A percentile compares a stretch with the other conserved stretches of the same genome.
Evolutionary conservation across 2,113 vertebrate species (phyloP).

Genomic region (Mastomys coucha): DNA sequence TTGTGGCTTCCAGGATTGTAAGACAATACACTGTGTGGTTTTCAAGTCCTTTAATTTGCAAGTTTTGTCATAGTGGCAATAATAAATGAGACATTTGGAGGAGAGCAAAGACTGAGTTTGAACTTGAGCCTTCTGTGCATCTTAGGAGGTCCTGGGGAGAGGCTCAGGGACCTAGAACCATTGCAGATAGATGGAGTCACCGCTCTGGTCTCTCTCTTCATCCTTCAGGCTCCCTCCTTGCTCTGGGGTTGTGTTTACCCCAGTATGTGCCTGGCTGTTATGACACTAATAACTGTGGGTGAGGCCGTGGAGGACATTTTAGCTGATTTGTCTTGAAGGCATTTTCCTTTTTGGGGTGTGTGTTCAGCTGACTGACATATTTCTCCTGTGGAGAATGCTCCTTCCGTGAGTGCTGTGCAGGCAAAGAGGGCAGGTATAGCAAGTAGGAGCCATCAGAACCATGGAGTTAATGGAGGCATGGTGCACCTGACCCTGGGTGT

Average conservation of each 20-base stretch:
- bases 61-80: not conserved
- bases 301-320: slow-evolving; percentile 39
- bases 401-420: not conserved
- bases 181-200: not conserved
- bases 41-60: not conserved
- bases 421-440: not conserved
- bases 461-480: not conserved
- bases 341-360: slow-evolving; percentile 63
- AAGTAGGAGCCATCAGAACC: not conserved
- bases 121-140: not conserved
- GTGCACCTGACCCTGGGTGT: not conserved
- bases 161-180: not conserved
- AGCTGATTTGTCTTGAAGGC: slow-evolving; percentile 73
- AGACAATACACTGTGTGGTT: not conserved
- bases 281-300: slow-evolving; percentile 36
- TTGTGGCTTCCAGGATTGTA: slow-evolving; percentile 23
- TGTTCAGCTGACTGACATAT: not conserved
- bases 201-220: not conserved
- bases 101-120: not conserved
- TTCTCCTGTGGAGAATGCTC: not conserved
- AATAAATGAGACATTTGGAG: slow-evolving; percentile 20
- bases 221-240: not conserved
- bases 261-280: slow-evolving; percentile 31
- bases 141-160: not conserved
- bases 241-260: slow-evolving; percentile 41